Evolutionary conservation across 2,797 vertebrate genomes (phyloP).

Genomic region (Paguma larvata): DNA sequence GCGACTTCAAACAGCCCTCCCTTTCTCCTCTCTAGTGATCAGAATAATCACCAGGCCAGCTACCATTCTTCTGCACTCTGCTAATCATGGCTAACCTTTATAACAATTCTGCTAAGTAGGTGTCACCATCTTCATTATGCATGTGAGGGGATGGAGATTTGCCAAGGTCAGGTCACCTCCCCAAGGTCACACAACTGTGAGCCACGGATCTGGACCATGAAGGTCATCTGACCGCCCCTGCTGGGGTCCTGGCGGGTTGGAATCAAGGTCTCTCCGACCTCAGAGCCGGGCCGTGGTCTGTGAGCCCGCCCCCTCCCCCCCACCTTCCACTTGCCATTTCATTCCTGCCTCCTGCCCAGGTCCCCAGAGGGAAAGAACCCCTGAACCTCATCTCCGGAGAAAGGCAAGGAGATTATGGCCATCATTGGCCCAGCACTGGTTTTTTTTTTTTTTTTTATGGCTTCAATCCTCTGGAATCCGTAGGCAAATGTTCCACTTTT

Average conservation of each 20-base stretch:
- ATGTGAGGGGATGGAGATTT: background rate
- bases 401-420: background rate
- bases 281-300: background rate
- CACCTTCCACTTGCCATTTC: background rate
- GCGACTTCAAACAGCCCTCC: fast-evolving
- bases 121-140: background rate
- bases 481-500: conserved; percentile 45
- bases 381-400: background rate
- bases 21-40: background rate
- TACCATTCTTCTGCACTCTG: background rate
- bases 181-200: background rate
- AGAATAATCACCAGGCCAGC: fast-evolving
- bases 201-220: no score
- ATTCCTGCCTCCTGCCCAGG: background rate
- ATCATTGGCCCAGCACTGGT: background rate
- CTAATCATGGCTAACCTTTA: background rate
- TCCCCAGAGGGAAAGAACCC: background rate
- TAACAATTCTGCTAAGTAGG: background rate
- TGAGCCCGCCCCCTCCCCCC: background rate
- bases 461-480: background rate
- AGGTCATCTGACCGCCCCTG: no score
- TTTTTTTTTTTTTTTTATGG: background rate
- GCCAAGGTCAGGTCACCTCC: background rate
- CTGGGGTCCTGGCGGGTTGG: fast-evolving
- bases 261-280: background rate